Evolutionary conservation across 2,797 vertebrate species (phyloP).

Genomic region (Liparis tanakae): DNA sequence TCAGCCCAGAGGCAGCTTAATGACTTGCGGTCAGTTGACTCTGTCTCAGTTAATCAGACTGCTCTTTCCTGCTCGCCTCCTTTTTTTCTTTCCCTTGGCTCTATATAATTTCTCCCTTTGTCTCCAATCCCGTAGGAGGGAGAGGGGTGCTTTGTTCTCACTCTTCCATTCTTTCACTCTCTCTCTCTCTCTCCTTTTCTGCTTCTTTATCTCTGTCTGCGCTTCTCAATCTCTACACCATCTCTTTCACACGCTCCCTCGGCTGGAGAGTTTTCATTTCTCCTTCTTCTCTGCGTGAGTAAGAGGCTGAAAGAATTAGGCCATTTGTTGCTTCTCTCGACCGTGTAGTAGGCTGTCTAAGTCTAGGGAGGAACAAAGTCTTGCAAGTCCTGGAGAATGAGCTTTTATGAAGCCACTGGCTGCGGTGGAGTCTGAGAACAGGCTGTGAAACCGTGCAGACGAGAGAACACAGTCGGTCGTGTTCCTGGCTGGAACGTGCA

Average conservation of each 20-base stretch:
- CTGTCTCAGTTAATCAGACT: constrained; percentile 83
- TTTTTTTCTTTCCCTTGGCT: constrained; percentile 44
- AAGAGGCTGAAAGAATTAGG: constrained; percentile 69
- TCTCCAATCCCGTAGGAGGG: constrained; percentile 37
- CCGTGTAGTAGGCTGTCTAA: constrained; percentile 32
- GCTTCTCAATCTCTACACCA: constrained; percentile 24
- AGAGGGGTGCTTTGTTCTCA: constrained; percentile 48
- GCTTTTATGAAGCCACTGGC: constrained; percentile 11
- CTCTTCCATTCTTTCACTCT: constrained; percentile 10
- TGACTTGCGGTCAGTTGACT: constrained; percentile 82
- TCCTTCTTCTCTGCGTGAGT: constrained; percentile 46
- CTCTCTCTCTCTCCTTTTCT: constrained; percentile 39
- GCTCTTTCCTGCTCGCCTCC: constrained; percentile 67
- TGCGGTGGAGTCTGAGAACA: constrained; percentile 24
- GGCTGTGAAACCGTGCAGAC: constrained; percentile 36
- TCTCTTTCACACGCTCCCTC: constrained; percentile 25
- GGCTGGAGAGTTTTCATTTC: constrained; percentile 49
- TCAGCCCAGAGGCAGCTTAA: constrained; percentile 80
- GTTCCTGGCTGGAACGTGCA: constrained; percentile 28
- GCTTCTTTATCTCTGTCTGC: constrained; percentile 34
- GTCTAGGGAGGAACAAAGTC: constrained; percentile 31
- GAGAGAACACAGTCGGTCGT: constrained; percentile 27
- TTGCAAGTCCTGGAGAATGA: constrained; percentile 37
- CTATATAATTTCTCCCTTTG: constrained; percentile 47
- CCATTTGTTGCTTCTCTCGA: constrained; percentile 53